A percentile compares a stretch with the other conserved stretches of the same genome.
Conservation (phyloP, 2,888 invertebrate genomes). For the Nemurella pictetii region DNA sequence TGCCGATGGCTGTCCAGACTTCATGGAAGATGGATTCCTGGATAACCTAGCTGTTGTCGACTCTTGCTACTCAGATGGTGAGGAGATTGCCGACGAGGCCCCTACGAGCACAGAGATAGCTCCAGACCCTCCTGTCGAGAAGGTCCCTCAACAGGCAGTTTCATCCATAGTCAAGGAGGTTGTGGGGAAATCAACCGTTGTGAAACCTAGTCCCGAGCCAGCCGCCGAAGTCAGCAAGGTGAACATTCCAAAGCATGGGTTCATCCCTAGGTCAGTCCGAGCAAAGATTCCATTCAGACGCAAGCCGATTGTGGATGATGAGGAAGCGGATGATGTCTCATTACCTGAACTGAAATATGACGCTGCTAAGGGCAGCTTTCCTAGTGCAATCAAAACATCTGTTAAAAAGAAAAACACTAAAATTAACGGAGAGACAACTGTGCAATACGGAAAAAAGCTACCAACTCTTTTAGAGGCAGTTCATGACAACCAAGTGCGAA, state of each 20-base stretch:
- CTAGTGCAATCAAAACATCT: not conserved
- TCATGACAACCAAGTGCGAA: too few species aligned
- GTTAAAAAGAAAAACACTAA: not conserved
- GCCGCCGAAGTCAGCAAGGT: not conserved
- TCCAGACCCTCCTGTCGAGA: not conserved
- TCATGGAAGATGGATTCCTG: conserved; percentile 10
- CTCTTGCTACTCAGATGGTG: conserved; percentile 3
- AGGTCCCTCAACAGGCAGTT: not conserved
- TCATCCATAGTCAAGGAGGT: not conserved
- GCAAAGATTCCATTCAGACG: not conserved
- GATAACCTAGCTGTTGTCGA: conserved; percentile 25
- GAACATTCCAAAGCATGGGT: not conserved
- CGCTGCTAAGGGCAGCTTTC: too few species aligned
- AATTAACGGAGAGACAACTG: not conserved
- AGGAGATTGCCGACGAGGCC: not conserved
- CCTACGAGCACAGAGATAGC: not conserved
- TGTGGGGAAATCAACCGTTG: not conserved
- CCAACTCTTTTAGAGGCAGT: not conserved
- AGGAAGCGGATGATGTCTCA: not conserved
- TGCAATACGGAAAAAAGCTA: not conserved
- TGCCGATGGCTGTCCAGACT: conserved; percentile 6
- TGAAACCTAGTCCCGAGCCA: not conserved
- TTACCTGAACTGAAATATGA: too few species aligned
- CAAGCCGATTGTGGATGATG: not conserved
- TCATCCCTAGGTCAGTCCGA: not conserved